Percentiles rank a stretch among this genome's conserved stretches.
Conservation (phyloP, 2,113 vertebrate species). For the Lycaon pictus region DNA sequence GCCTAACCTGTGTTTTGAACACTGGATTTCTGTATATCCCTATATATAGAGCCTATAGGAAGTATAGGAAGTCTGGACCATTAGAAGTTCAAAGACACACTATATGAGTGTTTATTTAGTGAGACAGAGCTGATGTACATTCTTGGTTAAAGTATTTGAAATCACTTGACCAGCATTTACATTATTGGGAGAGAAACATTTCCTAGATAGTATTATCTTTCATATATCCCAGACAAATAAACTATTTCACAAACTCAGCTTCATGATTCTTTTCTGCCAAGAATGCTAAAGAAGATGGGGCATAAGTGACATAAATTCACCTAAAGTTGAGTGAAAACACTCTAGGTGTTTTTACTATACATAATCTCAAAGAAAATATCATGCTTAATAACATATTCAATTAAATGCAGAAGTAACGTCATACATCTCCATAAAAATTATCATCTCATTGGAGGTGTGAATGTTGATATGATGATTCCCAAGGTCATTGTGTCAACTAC, state of each 20-base stretch:
- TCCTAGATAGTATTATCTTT: background rate
- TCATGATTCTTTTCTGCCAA: background rate
- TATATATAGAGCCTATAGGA: background rate
- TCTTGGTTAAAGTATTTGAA: background rate
- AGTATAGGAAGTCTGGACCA: background rate
- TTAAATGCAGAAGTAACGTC: background rate
- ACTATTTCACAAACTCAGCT: background rate
- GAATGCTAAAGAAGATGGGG: background rate
- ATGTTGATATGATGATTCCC: constrained; percentile 47
- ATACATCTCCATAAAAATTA: background rate
- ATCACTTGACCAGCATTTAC: background rate
- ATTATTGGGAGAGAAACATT: background rate
- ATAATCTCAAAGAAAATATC: background rate
- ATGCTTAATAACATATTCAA: background rate
- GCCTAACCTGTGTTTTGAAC: background rate
- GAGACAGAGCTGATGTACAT: background rate
- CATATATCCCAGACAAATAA: background rate
- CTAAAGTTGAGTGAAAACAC: background rate
- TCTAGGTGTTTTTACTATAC: background rate
- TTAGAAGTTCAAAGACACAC: background rate
- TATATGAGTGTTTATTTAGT: background rate
- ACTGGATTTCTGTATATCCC: background rate
- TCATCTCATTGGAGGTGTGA: background rate
- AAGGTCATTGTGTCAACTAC: constrained; percentile 77
- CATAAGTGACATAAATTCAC: background rate